These are phyloP conservation scores for Ichneumoninae sp. DNA, from an alignment of 2,888 invertebrate species.

Conservation along the genomic window DNA sequence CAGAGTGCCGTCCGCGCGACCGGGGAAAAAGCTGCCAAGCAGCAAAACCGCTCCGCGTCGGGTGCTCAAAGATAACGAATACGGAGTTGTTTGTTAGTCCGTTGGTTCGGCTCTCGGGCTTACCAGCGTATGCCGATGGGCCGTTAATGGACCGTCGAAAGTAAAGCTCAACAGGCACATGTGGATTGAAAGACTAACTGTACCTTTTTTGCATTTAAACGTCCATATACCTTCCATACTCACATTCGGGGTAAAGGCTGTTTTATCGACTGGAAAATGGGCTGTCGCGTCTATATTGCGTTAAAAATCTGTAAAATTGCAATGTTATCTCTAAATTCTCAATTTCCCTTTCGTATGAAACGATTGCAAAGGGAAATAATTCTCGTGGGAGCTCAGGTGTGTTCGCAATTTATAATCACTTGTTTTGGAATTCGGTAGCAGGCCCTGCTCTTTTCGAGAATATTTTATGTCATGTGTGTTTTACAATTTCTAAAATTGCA, in stretches of 20 bases:
- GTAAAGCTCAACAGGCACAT: slow-evolving; percentile 5
- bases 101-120: slow-evolving; percentile 56
- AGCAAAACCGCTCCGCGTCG: slow-evolving; percentile 6
- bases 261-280: slow-evolving; percentile 32
- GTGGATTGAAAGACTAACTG: background rate
- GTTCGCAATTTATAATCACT: background rate
- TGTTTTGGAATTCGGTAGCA: background rate
- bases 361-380: background rate
- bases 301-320: background rate
- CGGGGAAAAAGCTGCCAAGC: slow-evolving; percentile 57
- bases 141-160: slow-evolving; percentile 29
- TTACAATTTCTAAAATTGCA: background rate
- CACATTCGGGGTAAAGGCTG: slow-evolving; percentile 1
- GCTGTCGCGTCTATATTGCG: background rate
- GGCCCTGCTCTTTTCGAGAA: background rate
- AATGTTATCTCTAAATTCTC: background rate
- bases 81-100: slow-evolving; percentile 70
- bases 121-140: slow-evolving; percentile 11
- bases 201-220: slow-evolving; percentile 14
- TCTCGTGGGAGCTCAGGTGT: background rate
- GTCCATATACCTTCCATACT: slow-evolving; percentile 12
- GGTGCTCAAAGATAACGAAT: slow-evolving; percentile 73
- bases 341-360: background rate
- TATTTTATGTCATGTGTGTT: slow-evolving; percentile 41
- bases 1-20: slow-evolving; percentile 65